These are phyloP conservation scores for Fringilla coelebs DNA, from an alignment of 2,797 vertebrate genomes.

Conservation along the genomic window DNA sequence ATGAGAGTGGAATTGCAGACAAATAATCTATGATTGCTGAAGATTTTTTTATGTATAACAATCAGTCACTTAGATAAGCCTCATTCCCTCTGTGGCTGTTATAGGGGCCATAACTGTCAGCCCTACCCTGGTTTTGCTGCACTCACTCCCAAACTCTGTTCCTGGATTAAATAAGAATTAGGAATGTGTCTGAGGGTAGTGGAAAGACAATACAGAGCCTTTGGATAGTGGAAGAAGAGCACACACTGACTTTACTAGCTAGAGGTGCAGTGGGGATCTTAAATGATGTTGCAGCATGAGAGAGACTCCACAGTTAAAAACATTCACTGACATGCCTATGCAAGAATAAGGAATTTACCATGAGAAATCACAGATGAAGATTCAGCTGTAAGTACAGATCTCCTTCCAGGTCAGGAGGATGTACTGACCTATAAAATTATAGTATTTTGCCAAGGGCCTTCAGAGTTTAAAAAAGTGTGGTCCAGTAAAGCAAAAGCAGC, in stretches of 20 bases:
- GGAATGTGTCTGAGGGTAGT: neutral
- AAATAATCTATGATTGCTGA: slow-evolving; percentile 57
- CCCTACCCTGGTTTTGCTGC: neutral
- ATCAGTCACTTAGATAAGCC: slow-evolving; percentile 42
- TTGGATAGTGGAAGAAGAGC: neutral
- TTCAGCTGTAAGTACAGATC: neutral
- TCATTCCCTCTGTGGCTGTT: slow-evolving; percentile 38
- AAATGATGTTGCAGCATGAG: neutral
- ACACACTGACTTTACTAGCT: neutral
- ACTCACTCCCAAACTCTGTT: neutral
- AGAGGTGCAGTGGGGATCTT: neutral
- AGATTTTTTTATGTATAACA: slow-evolving; percentile 42
- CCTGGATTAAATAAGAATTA: neutral
- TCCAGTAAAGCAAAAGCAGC: neutral
- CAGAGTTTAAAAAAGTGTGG: neutral
- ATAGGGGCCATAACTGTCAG: slow-evolving; percentile 2
- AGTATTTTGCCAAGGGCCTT: neutral
- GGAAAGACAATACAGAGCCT: neutral
- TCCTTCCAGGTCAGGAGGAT: neutral
- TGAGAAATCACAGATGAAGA: neutral
- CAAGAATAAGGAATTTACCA: neutral
- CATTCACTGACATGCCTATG: neutral
- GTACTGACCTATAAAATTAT: neutral
- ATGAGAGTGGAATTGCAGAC: slow-evolving; percentile 54
- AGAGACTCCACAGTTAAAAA: neutral